Percentiles rank a stretch among this genome's conserved stretches.
Evolutionary conservation across 2,797 vertebrate genomes (phyloP).

Genomic region (Cossypha heuglini): DNA sequence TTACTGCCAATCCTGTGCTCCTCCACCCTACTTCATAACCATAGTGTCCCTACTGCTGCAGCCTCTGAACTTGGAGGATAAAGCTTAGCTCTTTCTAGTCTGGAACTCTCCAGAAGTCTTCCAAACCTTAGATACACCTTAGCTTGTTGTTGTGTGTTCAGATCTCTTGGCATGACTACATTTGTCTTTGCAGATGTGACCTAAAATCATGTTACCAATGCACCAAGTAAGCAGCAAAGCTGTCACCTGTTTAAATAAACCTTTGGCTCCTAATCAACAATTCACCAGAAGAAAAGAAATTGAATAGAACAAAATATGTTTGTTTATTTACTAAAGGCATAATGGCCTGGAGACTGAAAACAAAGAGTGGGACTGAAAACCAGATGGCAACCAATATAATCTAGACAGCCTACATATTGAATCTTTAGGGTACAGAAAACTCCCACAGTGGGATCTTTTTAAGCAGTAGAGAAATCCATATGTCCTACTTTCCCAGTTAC

Average conservation of each 20-base stretch:
- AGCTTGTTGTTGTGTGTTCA: not conserved
- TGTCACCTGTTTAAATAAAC: conserved; percentile 62
- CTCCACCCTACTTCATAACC: not conserved
- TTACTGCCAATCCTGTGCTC: not conserved
- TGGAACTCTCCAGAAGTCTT: not conserved
- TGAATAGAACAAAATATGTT: conserved; percentile 45
- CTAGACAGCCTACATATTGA: not conserved
- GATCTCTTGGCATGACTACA: not conserved
- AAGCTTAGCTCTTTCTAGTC: not conserved
- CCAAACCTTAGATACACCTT: not conserved
- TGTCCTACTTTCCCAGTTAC: not conserved
- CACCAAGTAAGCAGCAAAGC: not conserved
- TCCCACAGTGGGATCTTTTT: not conserved
- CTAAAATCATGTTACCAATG: not conserved
- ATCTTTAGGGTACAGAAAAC: conserved; percentile 18
- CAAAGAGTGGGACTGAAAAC: conserved; percentile 41
- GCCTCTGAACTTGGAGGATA: not conserved
- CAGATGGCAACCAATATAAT: conserved; percentile 19
- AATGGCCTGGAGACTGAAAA: conserved; percentile 52
- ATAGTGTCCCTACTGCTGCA: not conserved
- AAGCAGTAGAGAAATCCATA: not conserved
- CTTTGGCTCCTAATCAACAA: conserved; percentile 47
- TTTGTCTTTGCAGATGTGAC: conserved; percentile 26
- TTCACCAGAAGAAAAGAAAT: conserved; percentile 49
- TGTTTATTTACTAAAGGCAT: conserved; percentile 51